A percentile compares a stretch with the other conserved stretches of the same genome.
Evolutionary conservation across 1,140 invertebrate species (phyloP).

Genomic region (Cyrtorhinus lividipennis): DNA sequence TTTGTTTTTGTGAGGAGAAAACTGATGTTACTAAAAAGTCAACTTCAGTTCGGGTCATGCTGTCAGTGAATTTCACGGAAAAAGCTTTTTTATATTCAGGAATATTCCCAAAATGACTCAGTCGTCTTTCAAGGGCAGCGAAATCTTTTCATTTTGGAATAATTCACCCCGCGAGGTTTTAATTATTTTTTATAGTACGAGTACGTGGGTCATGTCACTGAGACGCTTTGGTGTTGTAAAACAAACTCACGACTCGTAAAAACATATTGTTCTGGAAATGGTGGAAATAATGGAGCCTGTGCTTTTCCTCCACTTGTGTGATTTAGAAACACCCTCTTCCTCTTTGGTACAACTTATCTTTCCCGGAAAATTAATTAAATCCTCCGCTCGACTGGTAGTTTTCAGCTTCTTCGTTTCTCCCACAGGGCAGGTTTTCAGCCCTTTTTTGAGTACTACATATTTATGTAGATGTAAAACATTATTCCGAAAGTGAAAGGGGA

Average conservation of each 20-base stretch:
- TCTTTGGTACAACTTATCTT: background rate
- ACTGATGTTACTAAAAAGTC: too few species aligned
- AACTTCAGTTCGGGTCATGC: too few species aligned
- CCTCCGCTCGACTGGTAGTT: background rate
- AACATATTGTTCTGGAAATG: background rate
- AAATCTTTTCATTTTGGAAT: too few species aligned
- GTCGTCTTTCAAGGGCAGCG: too few species aligned
- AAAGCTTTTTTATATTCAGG: too few species aligned
- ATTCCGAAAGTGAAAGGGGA: background rate
- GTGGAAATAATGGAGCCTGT: background rate
- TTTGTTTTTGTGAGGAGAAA: too few species aligned
- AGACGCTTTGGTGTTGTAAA: too few species aligned
- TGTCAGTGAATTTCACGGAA: too few species aligned
- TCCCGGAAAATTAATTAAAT: background rate
- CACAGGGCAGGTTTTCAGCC: background rate
- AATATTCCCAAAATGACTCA: too few species aligned
- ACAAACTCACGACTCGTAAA: background rate
- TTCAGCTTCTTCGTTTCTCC: background rate
- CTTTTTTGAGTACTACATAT: background rate
- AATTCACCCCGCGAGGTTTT: too few species aligned
- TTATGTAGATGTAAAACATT: background rate
- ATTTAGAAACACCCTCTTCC: background rate
- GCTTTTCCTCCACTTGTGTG: background rate
- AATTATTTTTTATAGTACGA: too few species aligned
- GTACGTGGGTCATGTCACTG: too few species aligned